phyloP scores from a whole-genome alignment of 2,888 invertebrate genomes.

The Biston betularia region DNA sequence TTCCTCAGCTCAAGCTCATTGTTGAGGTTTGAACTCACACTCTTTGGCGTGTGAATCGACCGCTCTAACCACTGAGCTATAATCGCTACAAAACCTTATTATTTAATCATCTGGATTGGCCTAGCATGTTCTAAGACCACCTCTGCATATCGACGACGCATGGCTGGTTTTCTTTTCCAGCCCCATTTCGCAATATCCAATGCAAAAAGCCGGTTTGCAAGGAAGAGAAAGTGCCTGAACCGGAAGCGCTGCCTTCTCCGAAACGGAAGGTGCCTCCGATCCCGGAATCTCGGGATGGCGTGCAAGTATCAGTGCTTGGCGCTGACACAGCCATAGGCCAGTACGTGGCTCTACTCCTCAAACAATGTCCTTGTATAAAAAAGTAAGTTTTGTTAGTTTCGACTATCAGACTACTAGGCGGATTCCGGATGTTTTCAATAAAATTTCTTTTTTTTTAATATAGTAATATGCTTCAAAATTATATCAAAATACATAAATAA shows the following conservation, averaged over 20 bases:
- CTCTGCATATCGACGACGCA: no score
- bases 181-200: conserved; percentile 71
- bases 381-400: conserved; percentile 60
- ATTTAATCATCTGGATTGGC: no score
- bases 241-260: conserved; percentile 62
- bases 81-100: no score
- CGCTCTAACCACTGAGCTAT: no score
- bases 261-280: conserved; percentile 52
- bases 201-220: conserved; percentile 53
- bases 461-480: no score
- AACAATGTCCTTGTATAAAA: conserved; percentile 82
- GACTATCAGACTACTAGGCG: neutral
- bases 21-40: no score
- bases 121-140: no score
- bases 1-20: no score
- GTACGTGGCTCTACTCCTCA: conserved; percentile 79
- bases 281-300: conserved; percentile 65
- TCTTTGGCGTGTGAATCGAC: no score
- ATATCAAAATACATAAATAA: no score
- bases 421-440: no score
- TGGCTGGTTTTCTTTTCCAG: conserved; percentile 45
- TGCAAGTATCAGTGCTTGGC: conserved; percentile 81
- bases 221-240: conserved; percentile 35
- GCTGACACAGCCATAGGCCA: conserved; percentile 82
- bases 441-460: no score